These are phyloP conservation scores for Capricornis sumatraensis DNA, from an alignment of 2,113 vertebrate genomes.

Conservation along the genomic window DNA sequence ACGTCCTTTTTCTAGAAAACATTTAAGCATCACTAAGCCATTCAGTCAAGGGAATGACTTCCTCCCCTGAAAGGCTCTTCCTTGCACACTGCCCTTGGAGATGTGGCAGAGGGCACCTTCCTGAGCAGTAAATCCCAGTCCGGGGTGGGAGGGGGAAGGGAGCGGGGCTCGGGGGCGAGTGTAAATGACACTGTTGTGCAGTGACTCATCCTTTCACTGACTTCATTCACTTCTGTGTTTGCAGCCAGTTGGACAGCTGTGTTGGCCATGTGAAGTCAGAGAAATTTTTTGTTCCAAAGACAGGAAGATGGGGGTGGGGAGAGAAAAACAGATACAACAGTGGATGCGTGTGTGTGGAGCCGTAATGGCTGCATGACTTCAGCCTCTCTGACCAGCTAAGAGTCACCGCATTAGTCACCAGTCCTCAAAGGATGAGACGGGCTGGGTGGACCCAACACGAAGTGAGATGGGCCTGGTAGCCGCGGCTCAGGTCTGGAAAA, in stretches of 20 bases:
- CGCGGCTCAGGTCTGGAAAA: not conserved
- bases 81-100: slow-evolving; percentile 13
- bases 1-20: not conserved
- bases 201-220: slow-evolving; percentile 79
- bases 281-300: slow-evolving; percentile 81
- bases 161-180: not conserved
- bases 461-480: not conserved
- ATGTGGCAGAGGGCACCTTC: slow-evolving; percentile 41
- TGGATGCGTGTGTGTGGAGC: slow-evolving; percentile 41
- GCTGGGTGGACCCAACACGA: slow-evolving; percentile 36
- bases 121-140: slow-evolving; percentile 30
- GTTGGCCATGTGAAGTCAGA: slow-evolving; percentile 72
- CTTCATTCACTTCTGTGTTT: slow-evolving; percentile 73
- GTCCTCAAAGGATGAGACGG: slow-evolving; percentile 56
- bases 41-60: not conserved
- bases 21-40: not conserved
- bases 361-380: slow-evolving; percentile 77
- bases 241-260: slow-evolving; percentile 81
- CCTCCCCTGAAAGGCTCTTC: slow-evolving; percentile 36
- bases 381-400: slow-evolving; percentile 76
- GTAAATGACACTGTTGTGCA: slow-evolving; percentile 67
- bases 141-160: not conserved
- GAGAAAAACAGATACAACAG: slow-evolving; percentile 19
- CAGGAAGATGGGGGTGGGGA: slow-evolving; percentile 51
- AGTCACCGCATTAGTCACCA: slow-evolving; percentile 74